phyloP scores from a whole-genome alignment of 2,797 vertebrate genomes.

The Cryptoprocta ferox region DNA sequence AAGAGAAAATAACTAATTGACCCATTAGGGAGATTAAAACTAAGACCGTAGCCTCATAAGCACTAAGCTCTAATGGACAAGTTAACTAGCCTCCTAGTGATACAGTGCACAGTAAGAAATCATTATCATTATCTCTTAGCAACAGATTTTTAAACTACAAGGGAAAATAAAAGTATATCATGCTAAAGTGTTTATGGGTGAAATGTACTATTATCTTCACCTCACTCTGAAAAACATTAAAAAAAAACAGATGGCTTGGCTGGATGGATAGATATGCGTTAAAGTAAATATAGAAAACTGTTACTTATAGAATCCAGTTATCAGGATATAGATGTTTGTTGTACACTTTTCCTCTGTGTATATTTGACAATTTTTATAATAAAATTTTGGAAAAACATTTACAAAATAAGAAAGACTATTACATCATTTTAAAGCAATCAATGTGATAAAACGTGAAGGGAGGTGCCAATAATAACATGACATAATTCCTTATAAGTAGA shows the following conservation, averaged over 20 bases:
- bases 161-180: neutral
- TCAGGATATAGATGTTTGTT: neutral
- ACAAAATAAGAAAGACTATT: neutral
- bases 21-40: neutral
- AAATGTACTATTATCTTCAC: neutral
- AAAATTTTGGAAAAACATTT: conserved; percentile 23
- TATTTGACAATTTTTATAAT: neutral
- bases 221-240: neutral
- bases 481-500: neutral
- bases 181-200: neutral
- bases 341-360: neutral
- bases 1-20: conserved; percentile 40
- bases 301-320: neutral
- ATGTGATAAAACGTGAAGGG: neutral
- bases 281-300: neutral
- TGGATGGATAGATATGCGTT: neutral
- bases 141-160: conserved; percentile 19
- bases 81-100: neutral
- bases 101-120: neutral
- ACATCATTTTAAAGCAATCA: conserved; percentile 27
- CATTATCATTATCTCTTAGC: neutral
- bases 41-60: neutral
- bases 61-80: neutral
- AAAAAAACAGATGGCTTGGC: neutral
- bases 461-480: conserved; percentile 1